Evolutionary conservation across 2,113 vertebrate species (phyloP).

Genomic region (Onychostruthus taczanowskii): DNA sequence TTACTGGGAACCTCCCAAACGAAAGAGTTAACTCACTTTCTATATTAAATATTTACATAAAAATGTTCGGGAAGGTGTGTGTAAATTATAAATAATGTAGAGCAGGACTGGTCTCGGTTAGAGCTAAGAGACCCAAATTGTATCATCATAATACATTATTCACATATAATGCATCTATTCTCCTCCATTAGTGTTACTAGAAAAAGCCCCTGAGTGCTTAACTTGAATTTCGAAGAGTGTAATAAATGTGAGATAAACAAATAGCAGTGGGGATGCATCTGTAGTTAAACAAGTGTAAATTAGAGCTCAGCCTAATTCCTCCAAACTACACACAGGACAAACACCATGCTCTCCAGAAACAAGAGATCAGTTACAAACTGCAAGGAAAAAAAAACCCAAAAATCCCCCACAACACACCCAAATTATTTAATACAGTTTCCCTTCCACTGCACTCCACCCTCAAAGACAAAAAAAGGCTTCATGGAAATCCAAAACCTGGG

Average conservation of each 20-base stretch:
- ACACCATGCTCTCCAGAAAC: neutral
- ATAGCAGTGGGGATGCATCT: slow-evolving; percentile 75
- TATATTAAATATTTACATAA: slow-evolving; percentile 97
- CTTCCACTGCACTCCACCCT: fast-evolving
- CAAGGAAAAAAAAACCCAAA: neutral
- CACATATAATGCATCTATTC: slow-evolving; percentile 97
- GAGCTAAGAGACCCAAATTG: slow-evolving; percentile 88
- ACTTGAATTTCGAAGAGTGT: slow-evolving; percentile 78
- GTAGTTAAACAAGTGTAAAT: slow-evolving; percentile 83
- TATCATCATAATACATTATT: slow-evolving; percentile 99
- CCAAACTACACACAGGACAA: slow-evolving; percentile 38
- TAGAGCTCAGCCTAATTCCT: slow-evolving; percentile 66
- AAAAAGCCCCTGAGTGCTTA: slow-evolving; percentile 81
- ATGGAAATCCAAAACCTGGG: neutral
- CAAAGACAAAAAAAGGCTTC: neutral
- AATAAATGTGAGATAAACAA: slow-evolving; percentile 82
- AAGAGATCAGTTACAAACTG: slow-evolving; percentile 31
- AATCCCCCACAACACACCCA: neutral
- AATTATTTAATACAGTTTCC: neutral
- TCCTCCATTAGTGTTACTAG: slow-evolving; percentile 81
- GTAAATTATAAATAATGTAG: slow-evolving; percentile 99
- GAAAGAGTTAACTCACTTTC: slow-evolving; percentile 80
- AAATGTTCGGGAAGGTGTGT: slow-evolving; percentile 97
- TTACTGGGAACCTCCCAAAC: slow-evolving; percentile 61
- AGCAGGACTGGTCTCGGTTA: slow-evolving; percentile 88